Conservation (phyloP, 2,797 vertebrate genomes). For the Lerista edwardsae region DNA sequence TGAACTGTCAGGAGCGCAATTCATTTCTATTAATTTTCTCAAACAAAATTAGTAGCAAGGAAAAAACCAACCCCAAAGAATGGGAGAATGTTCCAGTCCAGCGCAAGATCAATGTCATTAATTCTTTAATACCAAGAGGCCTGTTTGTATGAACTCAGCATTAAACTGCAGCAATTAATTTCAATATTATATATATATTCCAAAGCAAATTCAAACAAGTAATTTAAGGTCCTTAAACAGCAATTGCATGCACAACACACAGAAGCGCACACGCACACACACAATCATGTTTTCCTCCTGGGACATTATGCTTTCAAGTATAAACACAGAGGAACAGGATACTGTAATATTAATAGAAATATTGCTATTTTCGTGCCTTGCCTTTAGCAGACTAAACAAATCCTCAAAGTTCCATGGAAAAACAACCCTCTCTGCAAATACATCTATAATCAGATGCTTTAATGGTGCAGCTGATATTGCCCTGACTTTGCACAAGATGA, state of each 20-base stretch:
- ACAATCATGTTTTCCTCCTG: constrained; percentile 62
- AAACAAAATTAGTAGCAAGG: constrained; percentile 74
- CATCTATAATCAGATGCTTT: not conserved
- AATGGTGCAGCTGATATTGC: not conserved
- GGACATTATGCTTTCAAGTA: constrained; percentile 58
- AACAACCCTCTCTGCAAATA: constrained; percentile 6
- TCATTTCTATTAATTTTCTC: constrained; percentile 79
- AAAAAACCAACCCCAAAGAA: constrained; percentile 28
- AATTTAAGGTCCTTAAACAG: constrained; percentile 75
- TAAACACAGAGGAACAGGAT: constrained; percentile 42
- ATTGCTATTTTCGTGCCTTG: constrained; percentile 15
- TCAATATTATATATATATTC: constrained; percentile 48
- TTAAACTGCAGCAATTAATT: constrained; percentile 78
- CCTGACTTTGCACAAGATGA: constrained; percentile 5
- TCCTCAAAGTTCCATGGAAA: constrained; percentile 4
- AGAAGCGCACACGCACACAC: not conserved
- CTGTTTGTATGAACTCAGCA: constrained; percentile 72
- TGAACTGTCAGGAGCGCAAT: constrained; percentile 68
- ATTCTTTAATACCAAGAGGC: constrained; percentile 69
- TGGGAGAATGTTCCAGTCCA: constrained; percentile 57
- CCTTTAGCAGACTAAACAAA: constrained; percentile 47
- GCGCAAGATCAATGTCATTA: constrained; percentile 71
- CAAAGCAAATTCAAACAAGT: constrained; percentile 63
- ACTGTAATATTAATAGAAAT: constrained; percentile 40
- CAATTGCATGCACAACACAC: not conserved